Evolutionary conservation across 2,113 vertebrate genomes (phyloP).

Genomic region (Orcinus orca): DNA sequence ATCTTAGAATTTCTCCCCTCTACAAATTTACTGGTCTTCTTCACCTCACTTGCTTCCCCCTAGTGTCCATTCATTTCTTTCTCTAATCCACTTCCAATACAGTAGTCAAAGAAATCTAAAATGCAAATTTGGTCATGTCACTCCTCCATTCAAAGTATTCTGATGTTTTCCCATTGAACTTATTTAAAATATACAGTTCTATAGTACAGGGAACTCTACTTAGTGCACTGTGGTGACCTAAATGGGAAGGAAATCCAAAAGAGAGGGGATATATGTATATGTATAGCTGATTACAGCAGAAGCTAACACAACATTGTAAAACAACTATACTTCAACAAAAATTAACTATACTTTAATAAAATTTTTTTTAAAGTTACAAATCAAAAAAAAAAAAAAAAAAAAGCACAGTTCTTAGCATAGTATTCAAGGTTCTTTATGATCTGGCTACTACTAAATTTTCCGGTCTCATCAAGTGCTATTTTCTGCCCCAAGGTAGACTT

Average conservation of each 20-base stretch:
- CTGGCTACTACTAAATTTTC: neutral
- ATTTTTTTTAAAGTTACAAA: too few species aligned
- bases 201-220: too few species aligned
- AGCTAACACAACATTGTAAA: too few species aligned
- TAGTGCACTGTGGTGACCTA: too few species aligned
- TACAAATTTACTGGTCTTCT: neutral
- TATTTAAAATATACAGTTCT: neutral
- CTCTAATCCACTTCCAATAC: neutral
- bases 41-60: neutral
- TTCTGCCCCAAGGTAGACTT: neutral
- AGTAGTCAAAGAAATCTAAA: neutral
- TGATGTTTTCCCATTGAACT: neutral
- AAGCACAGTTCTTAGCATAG: neutral
- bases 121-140: neutral
- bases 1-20: neutral
- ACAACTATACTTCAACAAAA: too few species aligned
- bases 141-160: neutral
- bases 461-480: neutral
- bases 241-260: too few species aligned
- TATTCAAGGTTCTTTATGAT: neutral
- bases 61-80: neutral
- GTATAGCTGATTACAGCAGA: too few species aligned
- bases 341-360: too few species aligned
- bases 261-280: too few species aligned
- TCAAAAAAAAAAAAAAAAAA: too few species aligned